phyloP scores from a whole-genome alignment of 2,797 vertebrate genomes.

The Spondyliosoma cantharus region DNA sequence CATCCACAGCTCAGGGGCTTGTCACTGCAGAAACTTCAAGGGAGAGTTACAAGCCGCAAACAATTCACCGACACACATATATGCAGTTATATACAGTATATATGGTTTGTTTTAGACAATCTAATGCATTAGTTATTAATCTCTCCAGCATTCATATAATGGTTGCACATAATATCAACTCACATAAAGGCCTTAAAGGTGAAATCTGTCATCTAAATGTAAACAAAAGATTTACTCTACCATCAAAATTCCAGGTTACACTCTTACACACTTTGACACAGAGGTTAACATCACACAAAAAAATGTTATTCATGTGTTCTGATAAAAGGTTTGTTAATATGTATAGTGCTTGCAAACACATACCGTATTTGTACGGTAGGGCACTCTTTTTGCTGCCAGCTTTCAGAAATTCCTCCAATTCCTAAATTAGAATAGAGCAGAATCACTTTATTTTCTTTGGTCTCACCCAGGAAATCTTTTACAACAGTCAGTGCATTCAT shows the following conservation, averaged over 20 bases:
- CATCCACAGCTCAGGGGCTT: slow-evolving; percentile 69
- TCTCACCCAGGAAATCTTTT: too few relatives aligned
- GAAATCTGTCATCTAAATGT: slow-evolving; percentile 1
- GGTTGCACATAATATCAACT: background rate
- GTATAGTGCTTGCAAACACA: background rate
- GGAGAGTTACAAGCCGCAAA: slow-evolving; percentile 62
- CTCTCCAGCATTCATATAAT: background rate
- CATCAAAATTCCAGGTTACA: background rate
- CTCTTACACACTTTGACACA: background rate
- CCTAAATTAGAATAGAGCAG: too few relatives aligned
- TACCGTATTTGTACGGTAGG: too few relatives aligned
- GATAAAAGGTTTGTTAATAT: background rate
- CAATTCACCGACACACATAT: slow-evolving; percentile 20
- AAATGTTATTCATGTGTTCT: background rate
- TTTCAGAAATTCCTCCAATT: background rate
- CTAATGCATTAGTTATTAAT: background rate
- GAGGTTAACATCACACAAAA: background rate
- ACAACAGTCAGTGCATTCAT: too few relatives aligned
- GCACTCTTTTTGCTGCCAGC: too few relatives aligned
- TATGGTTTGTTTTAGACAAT: slow-evolving; percentile 14
- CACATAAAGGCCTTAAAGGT: background rate
- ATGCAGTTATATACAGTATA: background rate
- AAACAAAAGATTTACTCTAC: background rate
- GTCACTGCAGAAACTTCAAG: slow-evolving; percentile 76
- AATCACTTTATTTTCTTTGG: too few relatives aligned